These are phyloP conservation scores for Valencia hispanica DNA, from an alignment of 2,797 vertebrate genomes.

Conservation along the genomic window DNA sequence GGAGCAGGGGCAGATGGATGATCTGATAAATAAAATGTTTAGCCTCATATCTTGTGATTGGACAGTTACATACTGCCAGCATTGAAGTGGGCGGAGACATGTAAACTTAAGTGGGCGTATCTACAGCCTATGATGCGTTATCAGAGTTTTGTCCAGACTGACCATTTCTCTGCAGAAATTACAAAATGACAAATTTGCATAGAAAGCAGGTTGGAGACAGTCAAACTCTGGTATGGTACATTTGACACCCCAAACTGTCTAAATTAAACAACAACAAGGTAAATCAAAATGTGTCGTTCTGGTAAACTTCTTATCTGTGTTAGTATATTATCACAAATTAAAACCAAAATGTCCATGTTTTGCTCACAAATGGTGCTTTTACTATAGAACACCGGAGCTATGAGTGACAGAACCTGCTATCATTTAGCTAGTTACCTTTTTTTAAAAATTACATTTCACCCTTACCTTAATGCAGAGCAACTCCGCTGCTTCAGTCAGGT, in stretches of 20 bases:
- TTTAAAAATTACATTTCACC: neutral
- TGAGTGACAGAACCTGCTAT: too few species aligned
- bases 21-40: neutral
- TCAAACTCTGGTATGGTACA: too few species aligned
- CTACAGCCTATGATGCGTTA: too few species aligned
- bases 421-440: neutral
- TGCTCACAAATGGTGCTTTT: neutral
- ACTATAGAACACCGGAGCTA: neutral
- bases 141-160: too few species aligned
- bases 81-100: too few species aligned
- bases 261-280: too few species aligned
- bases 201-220: too few species aligned
- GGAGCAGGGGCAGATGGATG: neutral
- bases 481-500: neutral
- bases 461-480: neutral
- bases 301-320: neutral
- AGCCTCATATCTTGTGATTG: neutral
- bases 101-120: too few species aligned
- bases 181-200: too few species aligned
- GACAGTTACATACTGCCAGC: too few species aligned
- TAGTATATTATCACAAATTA: neutral
- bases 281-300: neutral
- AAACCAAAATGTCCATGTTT: neutral
- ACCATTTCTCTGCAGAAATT: too few species aligned
- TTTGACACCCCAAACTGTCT: too few species aligned